Conservation (phyloP, 2,888 invertebrate genomes). For the Poecilobothrus nobilitatus region DNA sequence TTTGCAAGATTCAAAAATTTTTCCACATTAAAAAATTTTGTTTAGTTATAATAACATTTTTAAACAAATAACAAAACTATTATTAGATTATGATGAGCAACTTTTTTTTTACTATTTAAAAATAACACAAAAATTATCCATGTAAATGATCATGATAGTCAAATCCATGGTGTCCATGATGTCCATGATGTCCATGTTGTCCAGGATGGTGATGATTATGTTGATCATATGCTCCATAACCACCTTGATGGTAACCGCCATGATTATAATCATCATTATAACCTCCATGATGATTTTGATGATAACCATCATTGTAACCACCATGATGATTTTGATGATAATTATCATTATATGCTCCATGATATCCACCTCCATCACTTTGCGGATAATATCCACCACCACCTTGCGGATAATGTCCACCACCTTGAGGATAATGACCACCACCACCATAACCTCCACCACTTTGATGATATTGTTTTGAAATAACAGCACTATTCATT, state of each 20-base stretch:
- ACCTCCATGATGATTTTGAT: not conserved
- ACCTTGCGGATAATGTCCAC: conserved; percentile 8
- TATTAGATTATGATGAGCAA: no score
- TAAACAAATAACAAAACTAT: no score
- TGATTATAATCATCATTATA: not conserved
- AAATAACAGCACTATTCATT: not conserved
- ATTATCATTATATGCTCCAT: not conserved
- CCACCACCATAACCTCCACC: conserved; percentile 13
- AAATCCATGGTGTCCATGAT: no score
- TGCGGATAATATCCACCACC: conserved; percentile 2
- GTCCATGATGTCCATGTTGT: no score
- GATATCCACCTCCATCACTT: not conserved
- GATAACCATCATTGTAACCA: conserved; percentile 9
- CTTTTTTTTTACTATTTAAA: no score
- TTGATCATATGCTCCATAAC: not conserved
- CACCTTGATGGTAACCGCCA: not conserved
- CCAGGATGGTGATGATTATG: no score
- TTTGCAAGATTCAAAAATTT: no score
- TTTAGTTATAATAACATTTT: no score
- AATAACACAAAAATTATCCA: no score
- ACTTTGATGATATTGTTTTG: no score
- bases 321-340: not conserved
- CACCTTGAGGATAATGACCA: conserved; percentile 12
- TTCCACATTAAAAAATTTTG: no score
- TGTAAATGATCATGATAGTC: no score